These are phyloP conservation scores for Drosophila longiperda DNA, from an alignment of 2,888 invertebrate species.

Conservation along the genomic window DNA sequence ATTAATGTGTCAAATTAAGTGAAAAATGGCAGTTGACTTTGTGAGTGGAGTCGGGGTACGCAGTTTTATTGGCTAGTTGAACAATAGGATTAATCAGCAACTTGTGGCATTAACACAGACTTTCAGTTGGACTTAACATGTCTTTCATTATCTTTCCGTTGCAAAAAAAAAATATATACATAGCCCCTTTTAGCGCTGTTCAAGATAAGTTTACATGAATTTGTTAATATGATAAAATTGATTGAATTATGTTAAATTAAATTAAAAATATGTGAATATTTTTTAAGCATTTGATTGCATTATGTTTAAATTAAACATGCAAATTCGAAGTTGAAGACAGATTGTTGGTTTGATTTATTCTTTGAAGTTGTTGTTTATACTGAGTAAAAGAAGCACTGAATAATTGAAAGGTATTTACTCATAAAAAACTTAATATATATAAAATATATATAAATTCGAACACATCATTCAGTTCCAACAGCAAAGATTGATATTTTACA, in stretches of 20 bases:
- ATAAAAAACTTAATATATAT: neutral
- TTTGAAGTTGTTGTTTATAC: neutral
- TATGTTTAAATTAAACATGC: neutral
- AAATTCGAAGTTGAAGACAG: neutral
- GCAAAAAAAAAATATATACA: constrained; percentile 35
- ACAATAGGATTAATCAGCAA: constrained; percentile 65
- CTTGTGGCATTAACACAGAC: constrained; percentile 63
- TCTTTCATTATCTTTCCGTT: constrained; percentile 21
- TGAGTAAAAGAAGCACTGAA: neutral
- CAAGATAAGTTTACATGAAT: neutral
- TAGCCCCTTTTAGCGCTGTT: neutral
- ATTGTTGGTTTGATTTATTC: neutral
- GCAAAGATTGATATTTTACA: neutral
- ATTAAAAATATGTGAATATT: neutral
- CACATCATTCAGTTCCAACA: neutral
- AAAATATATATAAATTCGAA: neutral
- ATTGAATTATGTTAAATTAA: too few species aligned
- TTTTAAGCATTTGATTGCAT: neutral
- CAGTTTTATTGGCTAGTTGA: neutral
- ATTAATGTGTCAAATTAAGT: constrained; percentile 77
- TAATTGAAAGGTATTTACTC: neutral
- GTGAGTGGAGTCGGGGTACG: neutral
- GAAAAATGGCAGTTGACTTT: constrained; percentile 62
- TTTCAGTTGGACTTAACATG: constrained; percentile 50
- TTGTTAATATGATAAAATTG: neutral